phyloP scores from a whole-genome alignment of 1,140 invertebrate genomes.

The Chymomyza costata region DNA sequence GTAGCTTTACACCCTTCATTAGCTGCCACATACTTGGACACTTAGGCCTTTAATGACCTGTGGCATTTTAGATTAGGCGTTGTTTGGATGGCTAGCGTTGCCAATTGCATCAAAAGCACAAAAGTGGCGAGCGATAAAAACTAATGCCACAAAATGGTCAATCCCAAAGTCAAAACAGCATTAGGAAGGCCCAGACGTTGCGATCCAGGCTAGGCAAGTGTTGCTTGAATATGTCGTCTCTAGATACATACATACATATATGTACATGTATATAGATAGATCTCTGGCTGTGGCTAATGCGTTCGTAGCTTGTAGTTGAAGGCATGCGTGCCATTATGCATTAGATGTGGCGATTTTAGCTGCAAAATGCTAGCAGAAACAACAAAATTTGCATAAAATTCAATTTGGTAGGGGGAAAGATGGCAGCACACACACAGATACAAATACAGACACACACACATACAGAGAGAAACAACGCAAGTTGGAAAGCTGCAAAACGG shows the following conservation, averaged over 20 bases:
- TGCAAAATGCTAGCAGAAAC: conserved; percentile 42
- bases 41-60: too few relatives aligned
- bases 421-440: conserved; percentile 26
- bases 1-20: too few relatives aligned
- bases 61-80: conserved; percentile 19
- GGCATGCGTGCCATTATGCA: conserved; percentile 54
- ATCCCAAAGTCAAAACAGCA: too few relatives aligned
- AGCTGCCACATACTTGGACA: too few relatives aligned
- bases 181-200: too few relatives aligned
- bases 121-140: conserved; percentile 22
- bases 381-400: conserved; percentile 70
- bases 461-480: conserved; percentile 44
- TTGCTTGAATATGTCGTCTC: neutral
- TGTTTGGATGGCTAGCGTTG: conserved; percentile 1
- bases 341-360: conserved; percentile 61
- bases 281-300: neutral
- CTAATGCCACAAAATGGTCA: too few relatives aligned
- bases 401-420: conserved; percentile 60
- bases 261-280: neutral
- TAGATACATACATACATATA: neutral
- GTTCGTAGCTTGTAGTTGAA: conserved; percentile 20
- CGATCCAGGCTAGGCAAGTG: too few relatives aligned
- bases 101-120: conserved; percentile 58
- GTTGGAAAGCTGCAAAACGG: conserved; percentile 72
- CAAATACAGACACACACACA: conserved; percentile 2